Conservation (phyloP, 2,113 vertebrate genomes). For the Hydrolagus affinis region DNA sequence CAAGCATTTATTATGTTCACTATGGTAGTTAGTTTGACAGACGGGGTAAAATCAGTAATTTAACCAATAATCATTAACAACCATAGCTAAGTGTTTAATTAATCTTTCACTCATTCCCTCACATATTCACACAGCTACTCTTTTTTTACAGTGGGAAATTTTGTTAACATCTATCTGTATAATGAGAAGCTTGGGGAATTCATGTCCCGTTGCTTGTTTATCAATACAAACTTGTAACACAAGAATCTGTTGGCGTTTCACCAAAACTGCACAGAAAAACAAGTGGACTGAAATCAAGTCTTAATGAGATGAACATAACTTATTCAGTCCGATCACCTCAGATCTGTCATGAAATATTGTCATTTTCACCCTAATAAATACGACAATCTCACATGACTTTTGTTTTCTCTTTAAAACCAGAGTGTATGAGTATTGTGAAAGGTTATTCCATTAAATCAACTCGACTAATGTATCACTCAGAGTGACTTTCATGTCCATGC, state of each 20-base stretch:
- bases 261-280: not conserved
- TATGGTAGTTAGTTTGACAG: constrained; percentile 21
- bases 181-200: not conserved
- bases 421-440: not conserved
- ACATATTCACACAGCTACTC: not conserved
- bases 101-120: not conserved
- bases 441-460: not conserved
- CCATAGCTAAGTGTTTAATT: constrained; percentile 2
- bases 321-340: too few relatives aligned
- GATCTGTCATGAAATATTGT: not conserved
- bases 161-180: not conserved
- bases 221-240: not conserved
- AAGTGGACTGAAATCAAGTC: too few relatives aligned
- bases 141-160: not conserved
- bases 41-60: not conserved
- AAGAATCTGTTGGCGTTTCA: not conserved
- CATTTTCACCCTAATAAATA: constrained; percentile 5
- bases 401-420: not conserved
- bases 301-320: too few relatives aligned
- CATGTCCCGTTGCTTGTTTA: not conserved
- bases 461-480: not conserved
- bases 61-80: constrained; percentile 20
- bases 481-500: not conserved
- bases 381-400: not conserved
- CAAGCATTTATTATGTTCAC: not conserved